Evolutionary conservation across 2,113 vertebrate species (phyloP).

Genomic region (Sinocyclocheilus anshuiensis): DNA sequence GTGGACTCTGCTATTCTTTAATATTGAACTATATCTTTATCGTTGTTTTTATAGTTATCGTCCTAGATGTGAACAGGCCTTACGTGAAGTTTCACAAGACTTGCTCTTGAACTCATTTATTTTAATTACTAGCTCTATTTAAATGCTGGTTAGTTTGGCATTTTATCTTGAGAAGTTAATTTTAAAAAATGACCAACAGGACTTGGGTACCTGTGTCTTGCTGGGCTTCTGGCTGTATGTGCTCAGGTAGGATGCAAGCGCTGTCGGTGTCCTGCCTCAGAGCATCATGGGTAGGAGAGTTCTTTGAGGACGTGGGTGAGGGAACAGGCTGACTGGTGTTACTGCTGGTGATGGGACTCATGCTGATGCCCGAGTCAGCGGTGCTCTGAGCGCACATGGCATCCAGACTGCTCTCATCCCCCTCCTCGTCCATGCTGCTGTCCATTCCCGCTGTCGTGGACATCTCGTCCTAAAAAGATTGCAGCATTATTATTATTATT

Average conservation of each 20-base stretch:
- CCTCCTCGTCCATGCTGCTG: constrained; percentile 76
- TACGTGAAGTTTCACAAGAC: background rate
- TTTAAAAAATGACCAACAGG: background rate
- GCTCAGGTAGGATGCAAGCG: constrained; percentile 10
- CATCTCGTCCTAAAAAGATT: constrained; percentile 68
- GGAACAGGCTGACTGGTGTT: constrained; percentile 17
- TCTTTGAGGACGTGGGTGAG: constrained; percentile 23
- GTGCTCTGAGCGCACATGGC: constrained; percentile 63
- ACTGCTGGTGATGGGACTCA: constrained; percentile 45
- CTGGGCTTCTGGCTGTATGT: constrained; percentile 9
- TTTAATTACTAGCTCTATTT: background rate
- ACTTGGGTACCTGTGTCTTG: constrained; percentile 34
- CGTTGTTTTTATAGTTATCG: too few species aligned
- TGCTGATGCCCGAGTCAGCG: constrained; percentile 52
- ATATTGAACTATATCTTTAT: too few species aligned
- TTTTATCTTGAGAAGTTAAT: background rate
- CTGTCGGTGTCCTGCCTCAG: constrained; percentile 32
- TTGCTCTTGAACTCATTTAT: background rate
- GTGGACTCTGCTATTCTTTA: too few species aligned
- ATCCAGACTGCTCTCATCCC: constrained; percentile 72
- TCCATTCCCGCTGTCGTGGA: constrained; percentile 75
- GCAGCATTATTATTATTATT: background rate
- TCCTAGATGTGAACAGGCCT: too few species aligned
- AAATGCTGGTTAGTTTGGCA: background rate
- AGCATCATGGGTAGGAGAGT: constrained; percentile 40